Evolutionary conservation across 2,797 vertebrate genomes (phyloP).

Genomic region (Salmo trutta): DNA sequence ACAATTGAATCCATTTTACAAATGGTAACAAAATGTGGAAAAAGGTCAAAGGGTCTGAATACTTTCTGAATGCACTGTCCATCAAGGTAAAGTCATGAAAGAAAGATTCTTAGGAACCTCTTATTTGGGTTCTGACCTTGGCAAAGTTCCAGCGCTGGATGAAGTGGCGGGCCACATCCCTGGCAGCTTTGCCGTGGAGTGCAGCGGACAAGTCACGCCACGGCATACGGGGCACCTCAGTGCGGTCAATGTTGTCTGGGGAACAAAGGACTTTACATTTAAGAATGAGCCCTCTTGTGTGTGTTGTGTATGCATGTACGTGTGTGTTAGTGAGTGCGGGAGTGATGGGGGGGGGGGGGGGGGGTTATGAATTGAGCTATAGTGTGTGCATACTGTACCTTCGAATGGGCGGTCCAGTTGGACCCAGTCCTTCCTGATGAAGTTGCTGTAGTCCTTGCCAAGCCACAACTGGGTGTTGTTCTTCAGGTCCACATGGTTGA

Average conservation of each 20-base stretch:
- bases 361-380: background rate
- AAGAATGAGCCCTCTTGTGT: background rate
- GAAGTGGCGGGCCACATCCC: constrained; percentile 87
- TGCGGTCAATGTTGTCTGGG: constrained; percentile 87
- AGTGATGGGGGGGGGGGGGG: background rate
- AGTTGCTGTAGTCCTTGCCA: constrained; percentile 93
- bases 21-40: no score
- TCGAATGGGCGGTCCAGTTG: constrained; percentile 87
- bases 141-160: constrained; percentile 95
- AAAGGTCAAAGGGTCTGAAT: no score
- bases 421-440: constrained; percentile 87
- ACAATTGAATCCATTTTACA: no score
- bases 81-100: background rate
- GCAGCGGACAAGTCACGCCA: constrained; percentile 86
- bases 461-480: constrained; percentile 83
- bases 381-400: constrained; percentile 63
- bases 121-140: constrained; percentile 73
- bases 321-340: background rate
- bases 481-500: constrained; percentile 53
- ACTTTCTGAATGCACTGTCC: no score
- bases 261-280: constrained; percentile 4
- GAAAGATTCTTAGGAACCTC: background rate
- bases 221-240: constrained; percentile 83
- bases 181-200: constrained; percentile 81
- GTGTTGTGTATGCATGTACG: background rate